Evolutionary conservation across 2,888 invertebrate species (phyloP).

Genomic region (Cephus spinipes): DNA sequence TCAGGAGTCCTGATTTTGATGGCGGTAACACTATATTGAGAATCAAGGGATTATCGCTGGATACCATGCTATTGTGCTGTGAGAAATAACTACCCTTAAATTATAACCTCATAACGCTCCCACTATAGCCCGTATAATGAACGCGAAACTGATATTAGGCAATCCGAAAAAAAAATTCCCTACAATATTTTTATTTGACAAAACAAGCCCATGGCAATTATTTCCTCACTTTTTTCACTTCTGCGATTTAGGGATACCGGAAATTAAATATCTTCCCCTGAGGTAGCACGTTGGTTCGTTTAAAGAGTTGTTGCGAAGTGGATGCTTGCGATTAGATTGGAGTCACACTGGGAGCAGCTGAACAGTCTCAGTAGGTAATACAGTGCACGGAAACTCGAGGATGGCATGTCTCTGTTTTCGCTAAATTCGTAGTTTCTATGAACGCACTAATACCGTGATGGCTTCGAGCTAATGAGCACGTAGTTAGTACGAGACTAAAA

Average conservation of each 20-base stretch:
- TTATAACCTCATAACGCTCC: neutral
- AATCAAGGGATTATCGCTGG: neutral
- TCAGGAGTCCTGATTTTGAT: neutral
- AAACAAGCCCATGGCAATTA: neutral
- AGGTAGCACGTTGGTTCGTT: neutral
- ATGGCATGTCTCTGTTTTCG: neutral
- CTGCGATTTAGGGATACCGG: neutral
- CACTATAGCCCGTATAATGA: neutral
- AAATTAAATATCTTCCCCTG: too few species aligned
- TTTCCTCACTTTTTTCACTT: neutral
- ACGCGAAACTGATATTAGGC: neutral
- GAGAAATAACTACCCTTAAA: neutral
- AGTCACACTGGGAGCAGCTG: neutral
- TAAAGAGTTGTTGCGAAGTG: neutral
- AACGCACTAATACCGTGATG: neutral
- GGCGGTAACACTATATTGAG: neutral
- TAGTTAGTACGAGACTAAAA: neutral
- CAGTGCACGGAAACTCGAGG: neutral
- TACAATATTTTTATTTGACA: neutral
- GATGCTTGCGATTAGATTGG: neutral
- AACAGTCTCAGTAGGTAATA: neutral
- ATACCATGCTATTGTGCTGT: neutral
- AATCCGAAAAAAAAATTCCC: neutral
- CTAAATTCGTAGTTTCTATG: neutral
- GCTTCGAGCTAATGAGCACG: neutral